A percentile compares a stretch with the other conserved stretches of the same genome.
phyloP scores from a whole-genome alignment of 2,113 vertebrate genomes.

The Blennius ocellaris region DNA sequence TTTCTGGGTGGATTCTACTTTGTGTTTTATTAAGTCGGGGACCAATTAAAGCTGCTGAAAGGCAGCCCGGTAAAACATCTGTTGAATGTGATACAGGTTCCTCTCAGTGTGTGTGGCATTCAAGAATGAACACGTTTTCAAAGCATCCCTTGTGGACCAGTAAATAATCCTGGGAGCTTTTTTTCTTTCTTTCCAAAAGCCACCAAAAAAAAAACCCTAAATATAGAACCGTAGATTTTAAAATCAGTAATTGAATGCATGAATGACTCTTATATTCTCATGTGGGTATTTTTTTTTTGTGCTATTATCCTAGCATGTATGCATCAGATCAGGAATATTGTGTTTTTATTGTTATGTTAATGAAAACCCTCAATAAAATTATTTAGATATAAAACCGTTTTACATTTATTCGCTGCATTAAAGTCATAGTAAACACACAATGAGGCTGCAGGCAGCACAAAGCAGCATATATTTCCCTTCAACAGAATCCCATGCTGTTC shows the following conservation, averaged over 20 bases:
- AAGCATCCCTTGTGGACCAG: not conserved
- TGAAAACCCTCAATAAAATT: not conserved
- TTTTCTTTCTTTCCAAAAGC: too few relatives aligned
- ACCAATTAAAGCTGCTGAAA: not conserved
- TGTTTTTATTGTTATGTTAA: not conserved
- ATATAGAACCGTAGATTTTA: too few relatives aligned
- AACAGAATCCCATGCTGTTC: constrained; percentile 10
- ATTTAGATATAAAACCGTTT: not conserved
- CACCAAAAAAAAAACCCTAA: too few relatives aligned
- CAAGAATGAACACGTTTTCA: not conserved
- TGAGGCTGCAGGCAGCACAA: too few relatives aligned
- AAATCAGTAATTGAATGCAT: not conserved
- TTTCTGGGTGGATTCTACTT: not conserved
- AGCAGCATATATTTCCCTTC: too few relatives aligned
- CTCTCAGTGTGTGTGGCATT: not conserved
- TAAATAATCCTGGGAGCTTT: too few relatives aligned
- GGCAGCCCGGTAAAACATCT: not conserved
- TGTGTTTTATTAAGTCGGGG: not conserved
- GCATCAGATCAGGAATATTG: not conserved
- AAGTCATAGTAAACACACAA: too few relatives aligned
- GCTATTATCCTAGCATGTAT: not conserved
- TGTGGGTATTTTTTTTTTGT: not conserved
- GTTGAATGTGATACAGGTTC: not conserved
- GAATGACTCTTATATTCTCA: not conserved
- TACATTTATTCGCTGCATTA: too few relatives aligned